Conservation (phyloP, 1,140 invertebrate genomes). For the Camponotus vicinus region DNA sequence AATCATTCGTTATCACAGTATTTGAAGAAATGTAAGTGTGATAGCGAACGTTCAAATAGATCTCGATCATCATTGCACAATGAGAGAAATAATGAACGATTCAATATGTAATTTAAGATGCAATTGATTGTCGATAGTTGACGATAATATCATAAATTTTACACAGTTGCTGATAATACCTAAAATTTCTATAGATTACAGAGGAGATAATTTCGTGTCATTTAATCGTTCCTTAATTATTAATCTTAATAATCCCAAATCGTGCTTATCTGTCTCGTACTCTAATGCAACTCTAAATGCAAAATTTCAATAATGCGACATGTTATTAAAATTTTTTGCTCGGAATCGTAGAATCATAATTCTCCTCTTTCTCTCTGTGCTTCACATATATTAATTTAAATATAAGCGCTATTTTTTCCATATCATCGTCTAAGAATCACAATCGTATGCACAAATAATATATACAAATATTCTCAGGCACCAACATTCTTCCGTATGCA, state of each 20-base stretch:
- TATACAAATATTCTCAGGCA: conserved; percentile 36
- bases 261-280: neutral
- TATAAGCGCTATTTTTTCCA: conserved; percentile 18
- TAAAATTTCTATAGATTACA: neutral
- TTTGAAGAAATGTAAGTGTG: neutral
- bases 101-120: conserved; percentile 26
- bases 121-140: neutral
- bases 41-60: neutral
- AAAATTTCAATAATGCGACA: neutral
- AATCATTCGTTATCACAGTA: conserved; percentile 40
- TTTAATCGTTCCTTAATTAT: neutral
- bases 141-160: neutral
- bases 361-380: neutral
- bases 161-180: neutral
- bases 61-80: neutral
- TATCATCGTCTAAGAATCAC: conserved; percentile 32
- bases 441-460: conserved; percentile 53
- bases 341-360: neutral
- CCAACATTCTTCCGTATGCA: conserved; percentile 37
- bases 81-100: conserved; percentile 24
- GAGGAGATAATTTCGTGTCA: neutral
- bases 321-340: neutral
- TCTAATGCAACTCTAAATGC: conserved; percentile 32
- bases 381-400: conserved; percentile 34
- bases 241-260: neutral